Evolutionary conservation across 92 coral and sea anemone species (phyloP), one percentile per base, ranked within the genome.

Genomic region (Epizoanthus ramosus): DNA sequence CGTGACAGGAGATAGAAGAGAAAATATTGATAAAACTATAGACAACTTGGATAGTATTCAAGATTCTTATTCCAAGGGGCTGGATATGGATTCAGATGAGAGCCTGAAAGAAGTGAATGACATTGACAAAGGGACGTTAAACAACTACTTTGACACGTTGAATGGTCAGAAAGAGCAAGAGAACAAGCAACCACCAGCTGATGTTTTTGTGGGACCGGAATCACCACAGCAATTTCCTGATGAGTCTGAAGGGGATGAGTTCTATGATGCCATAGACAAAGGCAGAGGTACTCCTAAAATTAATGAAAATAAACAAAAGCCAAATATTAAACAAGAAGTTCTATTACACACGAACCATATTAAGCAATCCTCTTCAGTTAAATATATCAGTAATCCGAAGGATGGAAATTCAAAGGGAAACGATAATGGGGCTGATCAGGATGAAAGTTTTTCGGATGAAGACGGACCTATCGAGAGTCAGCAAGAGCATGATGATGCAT

Each of bases 71-170:
- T 65, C 60, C 4, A 93, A 87, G 17, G 97, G 92, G 18, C 17
- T 86, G 25, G 81, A 86, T 35, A 71, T 77, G 57, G 92, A 91
- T 24, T 61, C 65, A 10, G 91, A 85, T 39, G 77, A 88, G 41
- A 80, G 75, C 37, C 68, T 93, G 18, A 89, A 85, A 2, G 82
- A 85, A 81, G 92, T 93, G 4, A 91, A 60, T 22, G 86, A 79
- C 82, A 84, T 91, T 59, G 97, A 93, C 68, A 87, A 80, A 24
- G 93, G 89, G 0, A 86, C 94, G 28, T 88, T 93, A 12, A 81
- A 87, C 25, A 92, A 93, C 71, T 93, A 93, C 77, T 93, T 93
- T 76, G 91, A 91, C 47, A 94, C 97, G 3, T 65, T 93, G 67
- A 93, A 93, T 39, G 97, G 88, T 41, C 86, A 92, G 16, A 63